These are phyloP conservation scores for Hemaris fuciformis DNA, from an alignment of 2,888 invertebrate species.

Conservation along the genomic window DNA sequence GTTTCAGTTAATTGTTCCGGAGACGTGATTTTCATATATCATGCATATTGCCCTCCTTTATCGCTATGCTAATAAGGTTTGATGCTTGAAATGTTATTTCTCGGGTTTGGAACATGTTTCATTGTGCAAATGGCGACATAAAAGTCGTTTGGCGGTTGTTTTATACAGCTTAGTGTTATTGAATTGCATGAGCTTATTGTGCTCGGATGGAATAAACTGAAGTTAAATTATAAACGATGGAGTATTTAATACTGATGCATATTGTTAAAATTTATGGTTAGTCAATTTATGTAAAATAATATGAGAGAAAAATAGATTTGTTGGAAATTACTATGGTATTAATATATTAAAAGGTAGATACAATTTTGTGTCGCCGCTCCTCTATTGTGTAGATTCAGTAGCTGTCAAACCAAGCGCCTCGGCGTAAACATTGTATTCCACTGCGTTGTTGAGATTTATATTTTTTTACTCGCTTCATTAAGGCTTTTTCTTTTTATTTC, in stretches of 20 bases:
- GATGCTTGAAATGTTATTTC: constrained; percentile 14
- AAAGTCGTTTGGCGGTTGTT: constrained; percentile 15
- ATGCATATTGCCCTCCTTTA: constrained; percentile 72
- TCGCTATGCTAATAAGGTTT: constrained; percentile 66
- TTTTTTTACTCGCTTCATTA: too few relatives aligned
- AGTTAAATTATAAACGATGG: not conserved
- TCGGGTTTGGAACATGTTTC: constrained; percentile 8
- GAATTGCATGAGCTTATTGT: not conserved
- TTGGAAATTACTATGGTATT: not conserved
- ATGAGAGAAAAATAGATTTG: not conserved
- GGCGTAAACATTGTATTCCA: not conserved
- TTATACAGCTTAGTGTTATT: constrained; percentile 7
- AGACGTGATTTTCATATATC: constrained; percentile 80
- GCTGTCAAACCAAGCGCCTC: constrained; percentile 16
- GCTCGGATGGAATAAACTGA: not conserved
- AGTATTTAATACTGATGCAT: not conserved
- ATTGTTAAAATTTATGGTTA: not conserved
- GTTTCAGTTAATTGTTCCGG: constrained; percentile 75
- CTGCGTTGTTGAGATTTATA: not conserved
- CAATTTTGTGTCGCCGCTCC: constrained; percentile 5
- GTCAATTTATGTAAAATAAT: not conserved
- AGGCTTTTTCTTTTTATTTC: too few relatives aligned
- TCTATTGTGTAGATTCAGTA: constrained; percentile 15
- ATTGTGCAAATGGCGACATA: constrained; percentile 20
- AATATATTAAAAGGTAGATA: not conserved